These are phyloP conservation scores for Ceratotherium simum DNA, from an alignment of 2,113 vertebrate species.

Conservation along the genomic window DNA sequence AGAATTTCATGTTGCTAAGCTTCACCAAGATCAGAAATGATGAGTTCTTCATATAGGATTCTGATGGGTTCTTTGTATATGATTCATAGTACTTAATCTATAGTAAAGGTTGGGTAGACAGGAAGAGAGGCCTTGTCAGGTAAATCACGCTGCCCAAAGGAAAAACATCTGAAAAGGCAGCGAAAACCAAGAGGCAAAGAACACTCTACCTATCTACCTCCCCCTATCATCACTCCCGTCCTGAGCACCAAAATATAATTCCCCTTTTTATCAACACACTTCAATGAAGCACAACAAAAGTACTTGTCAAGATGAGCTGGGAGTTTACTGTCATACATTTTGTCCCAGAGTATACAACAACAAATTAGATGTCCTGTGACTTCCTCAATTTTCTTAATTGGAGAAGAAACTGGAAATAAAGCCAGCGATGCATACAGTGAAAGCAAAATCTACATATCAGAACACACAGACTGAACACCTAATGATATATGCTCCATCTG, in stretches of 20 bases:
- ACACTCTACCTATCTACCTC: neutral
- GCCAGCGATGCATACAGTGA: neutral
- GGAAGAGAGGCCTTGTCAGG: neutral
- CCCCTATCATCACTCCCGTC: neutral
- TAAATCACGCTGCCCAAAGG: neutral
- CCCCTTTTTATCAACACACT: neutral
- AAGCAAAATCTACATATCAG: neutral
- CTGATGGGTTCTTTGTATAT: neutral
- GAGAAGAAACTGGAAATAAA: neutral
- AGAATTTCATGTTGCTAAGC: constrained; percentile 24
- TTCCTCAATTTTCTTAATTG: neutral
- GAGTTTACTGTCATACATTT: neutral
- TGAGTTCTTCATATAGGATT: neutral
- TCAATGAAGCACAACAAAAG: neutral
- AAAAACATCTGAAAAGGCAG: neutral
- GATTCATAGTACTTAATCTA: neutral
- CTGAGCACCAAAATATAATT: neutral
- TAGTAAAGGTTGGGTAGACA: neutral
- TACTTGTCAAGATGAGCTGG: neutral
- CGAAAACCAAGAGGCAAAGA: neutral
- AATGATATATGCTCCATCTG: neutral
- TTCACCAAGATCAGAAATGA: neutral
- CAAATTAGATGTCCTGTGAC: neutral
- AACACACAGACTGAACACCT: neutral
- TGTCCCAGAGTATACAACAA: neutral